Evolutionary conservation across 2,113 vertebrate species (phyloP), one percentile per base, ranked within the genome.

Genomic region (Larimichthys crocea): DNA sequence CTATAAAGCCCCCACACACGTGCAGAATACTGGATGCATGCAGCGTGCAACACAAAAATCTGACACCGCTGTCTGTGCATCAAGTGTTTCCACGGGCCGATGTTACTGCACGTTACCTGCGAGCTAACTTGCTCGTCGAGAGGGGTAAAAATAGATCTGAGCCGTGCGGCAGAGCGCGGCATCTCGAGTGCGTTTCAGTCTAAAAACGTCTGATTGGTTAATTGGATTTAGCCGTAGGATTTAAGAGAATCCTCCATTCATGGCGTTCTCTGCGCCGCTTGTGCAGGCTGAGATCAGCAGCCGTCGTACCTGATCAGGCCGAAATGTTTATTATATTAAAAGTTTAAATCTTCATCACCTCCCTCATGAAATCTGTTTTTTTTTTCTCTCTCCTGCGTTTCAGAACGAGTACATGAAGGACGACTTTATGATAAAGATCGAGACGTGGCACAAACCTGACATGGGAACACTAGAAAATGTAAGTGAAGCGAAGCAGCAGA

Each of bases 321-420:
- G 16, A 15, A 10, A 14, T 1, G 16, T 19, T 50, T 6, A 17
- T 55, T 42, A 24, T 19, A 20, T 31, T 16, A 4, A 16, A 2
- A 14, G 5, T 12, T 35, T 16, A 56, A 20, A 61, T 61, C 7
- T 60, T 42, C 0, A 26, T 60, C 1, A 15, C 16, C 2, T 0
- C 1, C 0, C 8, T 12, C 0, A 2, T 46, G 12, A 56, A 4
- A 14, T 17, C 0, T 69, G 29, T 61, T 20, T 59, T 40, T 71
- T 70, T 26, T 26, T 6, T 35, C 31, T 70, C 14, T 77, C 49
- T 85, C 15, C 42, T 89, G 22, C 44, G 75, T 86, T 87, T 65
- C 93, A 99, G 98, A 99, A 99, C 62, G 98, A 99, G 92, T 99
- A 99, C 92, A 99, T 99, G 97, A 99, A 99, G 95, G 98, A 99